Percentiles rank a stretch among this genome's conserved stretches.
These are phyloP conservation scores for Scarus forsteni DNA, from an alignment of 2,797 vertebrate species.

Conservation along the genomic window DNA sequence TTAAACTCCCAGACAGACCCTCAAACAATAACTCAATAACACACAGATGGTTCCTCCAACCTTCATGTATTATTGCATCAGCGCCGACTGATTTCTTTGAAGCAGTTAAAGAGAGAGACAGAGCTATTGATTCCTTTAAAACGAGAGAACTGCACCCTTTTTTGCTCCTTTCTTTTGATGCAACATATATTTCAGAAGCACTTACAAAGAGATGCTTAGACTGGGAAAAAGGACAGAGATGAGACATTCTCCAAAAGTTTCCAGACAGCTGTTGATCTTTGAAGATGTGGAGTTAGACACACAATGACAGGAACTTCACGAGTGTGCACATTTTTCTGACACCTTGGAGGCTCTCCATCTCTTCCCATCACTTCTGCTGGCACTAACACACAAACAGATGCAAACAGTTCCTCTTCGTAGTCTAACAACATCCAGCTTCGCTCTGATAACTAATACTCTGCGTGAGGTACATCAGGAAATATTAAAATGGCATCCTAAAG, in stretches of 20 bases:
- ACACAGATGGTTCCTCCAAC: conserved; percentile 59
- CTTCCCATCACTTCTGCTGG: conserved; percentile 4
- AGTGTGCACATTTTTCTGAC: conserved; percentile 7
- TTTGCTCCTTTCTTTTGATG: conserved; percentile 38
- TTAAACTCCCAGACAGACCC: conserved; percentile 54
- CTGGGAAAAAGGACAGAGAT: conserved; percentile 27
- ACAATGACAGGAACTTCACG: conserved; percentile 16
- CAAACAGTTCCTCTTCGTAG: conserved; percentile 9
- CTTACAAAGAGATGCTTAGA: conserved; percentile 23
- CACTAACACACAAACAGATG: conserved; percentile 20
- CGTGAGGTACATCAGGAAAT: conserved; percentile 28
- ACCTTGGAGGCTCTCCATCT: conserved; percentile 36
- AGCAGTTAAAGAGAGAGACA: conserved; percentile 62
- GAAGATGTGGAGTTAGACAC: conserved; percentile 31
- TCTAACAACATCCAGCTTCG: conserved; percentile 39
- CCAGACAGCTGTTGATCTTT: conserved; percentile 60
- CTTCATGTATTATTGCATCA: conserved; percentile 71
- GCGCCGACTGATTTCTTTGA: conserved; percentile 58
- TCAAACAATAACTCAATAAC: conserved; percentile 66
- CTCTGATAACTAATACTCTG: conserved; percentile 41
- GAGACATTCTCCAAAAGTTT: conserved; percentile 60
- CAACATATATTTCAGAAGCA: conserved; percentile 55
- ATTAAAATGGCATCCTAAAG: conserved; percentile 28
- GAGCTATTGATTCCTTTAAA: conserved; percentile 73
- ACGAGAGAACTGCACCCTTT: conserved; percentile 46